Base-by-base conservation (phyloP, 2,888 invertebrate genomes). In the Drosophila kambysellisi region DNA sequence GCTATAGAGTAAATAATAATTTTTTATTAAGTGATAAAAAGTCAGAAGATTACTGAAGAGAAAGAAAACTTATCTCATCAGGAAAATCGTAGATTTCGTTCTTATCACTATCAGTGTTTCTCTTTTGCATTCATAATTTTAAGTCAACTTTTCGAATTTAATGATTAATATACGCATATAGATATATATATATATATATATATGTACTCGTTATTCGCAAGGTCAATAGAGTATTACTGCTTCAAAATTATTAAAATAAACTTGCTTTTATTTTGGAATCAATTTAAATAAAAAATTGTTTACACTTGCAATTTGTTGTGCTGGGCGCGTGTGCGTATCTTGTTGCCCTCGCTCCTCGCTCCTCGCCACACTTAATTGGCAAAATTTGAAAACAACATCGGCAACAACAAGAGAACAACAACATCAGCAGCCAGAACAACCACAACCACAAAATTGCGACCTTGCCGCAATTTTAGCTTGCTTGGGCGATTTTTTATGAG, bases 401-500 rank as follows among this genome's bases (percentile, higher is more conserved):
- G 4, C 37, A 37, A 37, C 17, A 37, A 37, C 37, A 37, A 37
- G 15, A 37, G 6, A 15, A 7, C 25, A 25, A 46, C 46, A 25
- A 46, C 46, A 15, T 46, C 46, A 25, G 25, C 46, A 46, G 15
- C 15, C 4, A 46, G 46, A 66, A 39, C 32, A 68, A 62, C 81
- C 70, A 56, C 68, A 76, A 25, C 25, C 25, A 25, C 25, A 75
- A 52, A 30, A 70, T 71, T 25, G 15, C 86, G 81, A 83, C 84
- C 84, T 88, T 88, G 88, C 70, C 70, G 60, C 20, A 65, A 71
- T 77, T 81, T 76, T 43, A 65, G 56, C 56, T 67, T 65, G 62
- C 48, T 41, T 52, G 41, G 32, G 46, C 15, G 48, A 65, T 32
- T n/a, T 51, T 15, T 35, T 33, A 62, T 30, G 15, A 35, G 30